Evolutionary conservation across 2,113 vertebrate species (phyloP), one percentile per base, ranked within the genome.

Genomic region (Podiceps cristatus): DNA sequence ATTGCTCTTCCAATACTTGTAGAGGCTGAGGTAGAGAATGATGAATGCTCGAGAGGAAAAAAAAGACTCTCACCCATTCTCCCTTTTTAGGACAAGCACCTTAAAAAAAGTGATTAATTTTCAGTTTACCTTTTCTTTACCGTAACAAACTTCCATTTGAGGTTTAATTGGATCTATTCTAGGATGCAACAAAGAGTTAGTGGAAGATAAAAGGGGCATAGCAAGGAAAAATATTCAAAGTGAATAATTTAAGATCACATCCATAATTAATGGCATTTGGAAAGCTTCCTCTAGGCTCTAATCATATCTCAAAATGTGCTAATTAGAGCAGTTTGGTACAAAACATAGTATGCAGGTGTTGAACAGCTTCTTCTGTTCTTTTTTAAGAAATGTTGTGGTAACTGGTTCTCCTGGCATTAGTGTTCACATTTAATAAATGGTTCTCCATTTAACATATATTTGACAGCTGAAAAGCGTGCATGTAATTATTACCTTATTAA

Each of bases 201-300:
- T 94, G 59, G 87, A 97, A 98, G 97, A 98, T 98, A 97, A 98
- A 98, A 98, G 96, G 85, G 58, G 55, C 90, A 96, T 81, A 98
- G 90, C 85, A 97, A 95, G 95, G 77, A 80, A 92, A 97, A 95
- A 97, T 96, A 98, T 96, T 98, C 97, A 94, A 97, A 98, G 97
- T 98, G 98, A 98, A 98, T 98, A 98, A 98, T 99, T 98, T 98
- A 98, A 97, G 97, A 97, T 98, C 96, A 97, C 92, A 98, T 98
- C 92, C 95, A 97, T 98, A 98, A 98, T 98, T 98, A 98, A 98
- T 98, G 94, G 95, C 93, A 97, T 96, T 98, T 98, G 96, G 97
- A 98, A 95, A 58, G 85, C 95, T 98, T 98, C 97, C 97, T 93
- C 89, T 96, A 95, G 97, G 95, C 91, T 96, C 97, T 98, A 98